Base-by-base conservation (phyloP, 2,888 invertebrate genomes). In the Formica aserva region DNA sequence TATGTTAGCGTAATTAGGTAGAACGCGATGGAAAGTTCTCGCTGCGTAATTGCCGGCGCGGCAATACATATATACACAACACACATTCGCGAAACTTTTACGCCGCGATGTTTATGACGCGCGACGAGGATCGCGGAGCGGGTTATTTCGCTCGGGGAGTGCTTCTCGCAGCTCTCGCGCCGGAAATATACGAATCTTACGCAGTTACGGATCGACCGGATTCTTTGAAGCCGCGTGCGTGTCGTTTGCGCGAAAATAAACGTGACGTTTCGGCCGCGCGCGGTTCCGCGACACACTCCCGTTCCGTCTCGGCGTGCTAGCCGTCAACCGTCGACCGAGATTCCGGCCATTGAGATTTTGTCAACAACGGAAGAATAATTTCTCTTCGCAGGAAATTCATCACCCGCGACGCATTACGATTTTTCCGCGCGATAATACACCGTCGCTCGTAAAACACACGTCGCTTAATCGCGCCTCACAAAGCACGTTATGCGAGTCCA, bases 1-100 rank as follows among this genome's bases (percentile, higher is more conserved):
- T 89, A 87, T 85, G 88, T 88, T 87, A 87, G 84, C 85, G 83
- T 87, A 92, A 91, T 91, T 91, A 91, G 90, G 71, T 76, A 69
- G 71, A 67, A 62, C 82, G 52, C 52, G 88, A 85, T 65, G 81
- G 85, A 86, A 90, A 91, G 85, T 89, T 86, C 89, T 86, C 87
- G 78, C 84, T 76, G 84, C 82, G 86, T 85, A 90, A 92, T 91
- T 91, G 86, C 88, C 77, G 52, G 45, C 52, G 57, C 35, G 32
- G 62, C 65, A 48, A 48, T 13, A 48, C 5, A 48, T 4, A 45
- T 18, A 48, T 18, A 18, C 5, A 6, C 5, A 45, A n/a, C n/a
- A 32, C 32, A 52, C 76, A 63, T 84, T 83, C 67, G 69, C 76
- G 85, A 72, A 82, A 86, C 82, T 90, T 87, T 85, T 77, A 83